Base-by-base conservation (phyloP, 1,140 invertebrate genomes). In the Euschistus heros region DNA sequence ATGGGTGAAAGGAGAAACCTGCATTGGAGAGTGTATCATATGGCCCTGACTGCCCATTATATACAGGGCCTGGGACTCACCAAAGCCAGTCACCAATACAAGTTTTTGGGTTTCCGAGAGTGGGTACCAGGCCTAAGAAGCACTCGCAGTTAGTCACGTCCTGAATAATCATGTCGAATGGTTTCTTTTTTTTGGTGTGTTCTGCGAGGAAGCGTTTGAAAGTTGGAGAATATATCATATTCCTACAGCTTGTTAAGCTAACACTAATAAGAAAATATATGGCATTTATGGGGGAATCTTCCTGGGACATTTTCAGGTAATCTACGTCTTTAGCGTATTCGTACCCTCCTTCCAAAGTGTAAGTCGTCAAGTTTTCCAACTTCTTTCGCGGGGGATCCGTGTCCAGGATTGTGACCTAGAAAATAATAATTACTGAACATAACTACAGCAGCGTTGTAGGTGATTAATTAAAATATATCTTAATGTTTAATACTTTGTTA, bases 11-110 rank as follows among this genome's bases (percentile, higher is more conserved):
- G 74, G 72, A 10, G 78, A 64, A 17, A 81, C 78, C 24, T 77
- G 71, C 66, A 75, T 74, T 0, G 85, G 82, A 0, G 86, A 75
- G 69, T 84, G 84, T 2, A 68, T 54, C 47, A 65, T 68, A 14
- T 67, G 68, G 14, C 61, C 60, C 14, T 69, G 70, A 26, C 52
- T 60, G 65, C 33, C 66, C 42, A 67, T 64, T 20, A 64, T 55
- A 33, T 59, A 65, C 2, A 37, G 18, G n/a, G 46, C 42, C 42
- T 66, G 67, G 7, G 67, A 65, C 13, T 67, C 60, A 22, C 62
- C 44, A 17, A 59, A 46, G 44, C 74, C 71, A 0, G 77, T 75
- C 22, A 72, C 74, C 2, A 79, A 64, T 27, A 68, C 66, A 17
- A 79, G 74, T 1, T 74, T n/a, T 62, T 15, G 75, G 76, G 26